Evolutionary conservation across 2,888 invertebrate species (phyloP), one percentile per base, ranked within the genome.

Genomic region (Ormyrus pomaceus): DNA sequence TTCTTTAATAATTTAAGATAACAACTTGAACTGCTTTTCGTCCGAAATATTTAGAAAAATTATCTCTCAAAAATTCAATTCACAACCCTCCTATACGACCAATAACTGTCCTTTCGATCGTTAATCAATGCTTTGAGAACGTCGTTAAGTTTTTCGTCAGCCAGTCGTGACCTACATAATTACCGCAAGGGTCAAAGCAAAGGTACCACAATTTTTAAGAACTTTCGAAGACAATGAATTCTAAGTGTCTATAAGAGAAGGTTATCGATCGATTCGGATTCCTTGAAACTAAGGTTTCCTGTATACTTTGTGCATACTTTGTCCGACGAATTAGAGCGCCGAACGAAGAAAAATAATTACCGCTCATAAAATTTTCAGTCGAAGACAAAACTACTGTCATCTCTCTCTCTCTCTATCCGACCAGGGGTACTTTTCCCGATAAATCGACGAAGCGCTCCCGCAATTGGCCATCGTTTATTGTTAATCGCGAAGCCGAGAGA

Each of bases 211-310:
- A 64, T 69, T 70, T 73, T 61, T 53, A 75, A 58, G 64, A 71
- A 65, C 51, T 61, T 64, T 4, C 5, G 53, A 68, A 69, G 61
- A 61, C 50, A 56, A 34, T 11, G n/a, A 10, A 6, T 65, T 48
- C 64, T 45, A 56, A 77, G 56, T 64, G 61, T 45, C 71, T 76
- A 68, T 80, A 76, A 80, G 80, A 72, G 72, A 72, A 76, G 71
- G 65, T 66, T 80, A 62, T 53, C 76, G 66, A 80, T 76, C 68
- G 71, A 70, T 51, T 56, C 34, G 7, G 19, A 55, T 80, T 68
- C 76, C 76, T 76, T 80, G 76, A 68, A 76, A 66, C 34, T 59
- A 55, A 74, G n/a, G 69, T 70, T 68, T 61, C 70, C 13, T 61
- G 59, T 56, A 61, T 45, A 48, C 58, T 74, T 69, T 69, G 46